Conservation (phyloP, 2,888 invertebrate genomes). For the Eulithis testata region DNA sequence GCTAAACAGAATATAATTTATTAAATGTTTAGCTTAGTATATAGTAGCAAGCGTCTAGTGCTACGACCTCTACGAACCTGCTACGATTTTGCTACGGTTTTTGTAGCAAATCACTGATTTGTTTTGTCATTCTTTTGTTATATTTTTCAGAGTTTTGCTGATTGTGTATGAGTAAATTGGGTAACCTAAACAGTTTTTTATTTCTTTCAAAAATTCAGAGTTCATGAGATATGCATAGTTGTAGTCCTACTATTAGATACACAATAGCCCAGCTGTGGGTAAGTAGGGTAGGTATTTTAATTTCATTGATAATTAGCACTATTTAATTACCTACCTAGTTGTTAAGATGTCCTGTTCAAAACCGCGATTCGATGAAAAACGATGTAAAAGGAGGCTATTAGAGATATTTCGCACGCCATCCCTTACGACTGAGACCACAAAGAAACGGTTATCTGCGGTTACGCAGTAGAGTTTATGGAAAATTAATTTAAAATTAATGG, state of each 20-base stretch:
- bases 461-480: conserved; percentile 6
- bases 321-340: too few species aligned
- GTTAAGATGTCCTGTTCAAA: background rate
- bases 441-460: conserved; percentile 25
- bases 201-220: too few species aligned
- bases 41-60: background rate
- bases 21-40: background rate
- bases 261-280: too few species aligned
- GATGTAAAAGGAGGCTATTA: conserved; percentile 24
- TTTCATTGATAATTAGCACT: too few species aligned
- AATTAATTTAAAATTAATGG: conserved; percentile 10
- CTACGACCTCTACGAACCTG: background rate
- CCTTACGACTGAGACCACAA: conserved; percentile 20
- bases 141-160: background rate
- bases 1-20: too few species aligned
- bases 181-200: too few species aligned
- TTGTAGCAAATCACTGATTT: background rate
- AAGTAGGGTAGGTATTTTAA: too few species aligned
- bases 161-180: too few species aligned
- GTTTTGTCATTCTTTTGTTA: background rate
- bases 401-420: conserved; percentile 32
- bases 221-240: too few species aligned
- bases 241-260: too few species aligned
- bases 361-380: conserved; percentile 10
- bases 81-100: background rate